phyloP scores from a whole-genome alignment of 2,888 invertebrate species.

The Galeruca laticollis region DNA sequence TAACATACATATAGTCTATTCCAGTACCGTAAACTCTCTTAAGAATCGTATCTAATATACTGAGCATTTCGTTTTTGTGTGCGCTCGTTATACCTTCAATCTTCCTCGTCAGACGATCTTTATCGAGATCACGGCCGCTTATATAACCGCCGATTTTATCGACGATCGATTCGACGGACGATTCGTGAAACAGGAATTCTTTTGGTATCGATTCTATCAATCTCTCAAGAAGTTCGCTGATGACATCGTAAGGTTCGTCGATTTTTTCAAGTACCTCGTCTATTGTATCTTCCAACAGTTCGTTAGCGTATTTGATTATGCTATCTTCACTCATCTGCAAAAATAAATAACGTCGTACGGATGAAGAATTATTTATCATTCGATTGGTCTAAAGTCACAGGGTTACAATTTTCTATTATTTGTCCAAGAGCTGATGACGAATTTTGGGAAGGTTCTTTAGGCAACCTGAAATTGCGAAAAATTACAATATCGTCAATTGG shows the following conservation, averaged over 20 bases:
- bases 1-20: slow-evolving; percentile 60
- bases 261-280: slow-evolving; percentile 49
- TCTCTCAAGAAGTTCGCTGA: slow-evolving; percentile 54
- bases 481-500: no score
- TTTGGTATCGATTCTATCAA: slow-evolving; percentile 54
- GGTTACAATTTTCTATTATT: background rate
- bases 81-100: slow-evolving; percentile 43
- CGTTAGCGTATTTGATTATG: slow-evolving; percentile 46
- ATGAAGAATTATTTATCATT: slow-evolving; percentile 8
- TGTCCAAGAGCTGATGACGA: no score
- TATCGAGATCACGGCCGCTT: slow-evolving; percentile 45
- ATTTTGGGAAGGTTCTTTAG: no score
- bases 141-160: slow-evolving; percentile 47
- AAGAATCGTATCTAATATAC: slow-evolving; percentile 56
- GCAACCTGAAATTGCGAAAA: no score
- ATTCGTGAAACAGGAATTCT: slow-evolving; percentile 46
- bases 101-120: slow-evolving; percentile 45
- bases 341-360: no score
- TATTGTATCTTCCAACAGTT: slow-evolving; percentile 56
- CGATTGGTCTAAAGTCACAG: background rate
- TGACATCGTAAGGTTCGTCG: slow-evolving; percentile 52
- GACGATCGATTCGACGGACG: slow-evolving; percentile 45
- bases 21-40: slow-evolving; percentile 59
- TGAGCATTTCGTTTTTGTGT: slow-evolving; percentile 51
- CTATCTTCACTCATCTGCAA: slow-evolving; percentile 52